A percentile compares a stretch with the other conserved stretches of the same genome.
Conservation (phyloP, 2,113 vertebrate genomes). For the Pavo muticus region DNA sequence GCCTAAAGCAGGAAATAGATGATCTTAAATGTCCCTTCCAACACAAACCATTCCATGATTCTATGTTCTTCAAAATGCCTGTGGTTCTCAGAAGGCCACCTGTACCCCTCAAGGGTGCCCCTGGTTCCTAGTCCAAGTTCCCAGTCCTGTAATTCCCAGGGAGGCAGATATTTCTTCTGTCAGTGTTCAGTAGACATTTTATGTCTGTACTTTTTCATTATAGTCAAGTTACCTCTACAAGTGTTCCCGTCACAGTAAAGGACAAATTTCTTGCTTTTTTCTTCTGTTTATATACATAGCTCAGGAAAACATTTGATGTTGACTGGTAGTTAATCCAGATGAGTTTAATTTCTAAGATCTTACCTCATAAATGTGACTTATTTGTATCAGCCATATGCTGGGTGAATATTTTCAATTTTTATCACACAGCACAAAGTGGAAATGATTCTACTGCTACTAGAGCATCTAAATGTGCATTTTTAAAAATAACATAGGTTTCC, state of each 20-base stretch:
- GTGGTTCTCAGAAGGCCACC: not conserved
- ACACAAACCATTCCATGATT: too few relatives aligned
- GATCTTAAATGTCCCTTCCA: too few relatives aligned
- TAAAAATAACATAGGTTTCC: not conserved
- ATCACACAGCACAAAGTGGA: not conserved
- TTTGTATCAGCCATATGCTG: not conserved
- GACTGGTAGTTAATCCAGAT: not conserved
- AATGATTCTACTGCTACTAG: not conserved
- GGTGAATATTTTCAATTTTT: not conserved
- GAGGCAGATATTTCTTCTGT: not conserved
- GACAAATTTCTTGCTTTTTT: not conserved
- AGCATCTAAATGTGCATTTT: not conserved
- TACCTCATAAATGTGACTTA: not conserved
- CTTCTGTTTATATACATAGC: not conserved
- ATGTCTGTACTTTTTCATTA: not conserved
- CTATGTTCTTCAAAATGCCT: not conserved
- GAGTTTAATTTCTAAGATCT: not conserved
- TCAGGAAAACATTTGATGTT: not conserved
- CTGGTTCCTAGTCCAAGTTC: not conserved
- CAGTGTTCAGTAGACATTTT: not conserved
- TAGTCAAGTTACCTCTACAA: not conserved
- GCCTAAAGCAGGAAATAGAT: too few relatives aligned
- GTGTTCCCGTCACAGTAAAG: not conserved
- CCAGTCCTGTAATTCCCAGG: not conserved
- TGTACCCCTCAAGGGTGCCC: not conserved